phyloP scores from a whole-genome alignment of 1,140 invertebrate species.

The Mercenaria mercenaria region DNA sequence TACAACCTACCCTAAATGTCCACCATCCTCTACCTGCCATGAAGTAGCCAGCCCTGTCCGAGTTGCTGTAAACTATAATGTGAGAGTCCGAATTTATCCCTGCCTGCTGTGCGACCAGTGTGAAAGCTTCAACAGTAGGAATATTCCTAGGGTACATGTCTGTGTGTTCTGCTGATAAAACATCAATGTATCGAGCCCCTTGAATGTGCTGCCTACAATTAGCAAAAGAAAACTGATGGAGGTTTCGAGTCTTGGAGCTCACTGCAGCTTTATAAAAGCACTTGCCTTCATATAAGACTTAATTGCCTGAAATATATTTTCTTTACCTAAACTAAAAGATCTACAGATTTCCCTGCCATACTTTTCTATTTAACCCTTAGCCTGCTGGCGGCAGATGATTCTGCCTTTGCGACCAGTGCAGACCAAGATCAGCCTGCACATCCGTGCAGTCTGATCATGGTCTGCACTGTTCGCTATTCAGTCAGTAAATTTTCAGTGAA shows the following conservation, averaged over 20 bases:
- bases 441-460: too few relatives aligned
- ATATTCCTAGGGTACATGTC: slow-evolving; percentile 69
- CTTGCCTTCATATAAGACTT: background rate
- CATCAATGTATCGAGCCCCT: slow-evolving; percentile 70
- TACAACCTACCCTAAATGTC: slow-evolving; percentile 71
- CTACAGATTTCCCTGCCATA: too few relatives aligned
- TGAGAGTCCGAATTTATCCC: slow-evolving; percentile 66
- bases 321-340: too few relatives aligned
- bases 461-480: too few relatives aligned
- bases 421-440: too few relatives aligned
- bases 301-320: background rate
- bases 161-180: slow-evolving; percentile 64
- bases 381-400: too few relatives aligned
- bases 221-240: too few relatives aligned
- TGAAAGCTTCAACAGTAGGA: slow-evolving; percentile 61
- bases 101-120: slow-evolving; percentile 53
- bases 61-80: slow-evolving; percentile 67
- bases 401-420: too few relatives aligned
- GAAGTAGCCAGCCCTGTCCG: slow-evolving; percentile 68
- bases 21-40: slow-evolving; percentile 68
- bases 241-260: too few relatives aligned
- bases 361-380: too few relatives aligned
- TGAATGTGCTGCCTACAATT: slow-evolving; percentile 70
- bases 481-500: too few relatives aligned
- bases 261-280: background rate